phyloP scores from a whole-genome alignment of 2,797 vertebrate species.

The Sebastes matsubarae region DNA sequence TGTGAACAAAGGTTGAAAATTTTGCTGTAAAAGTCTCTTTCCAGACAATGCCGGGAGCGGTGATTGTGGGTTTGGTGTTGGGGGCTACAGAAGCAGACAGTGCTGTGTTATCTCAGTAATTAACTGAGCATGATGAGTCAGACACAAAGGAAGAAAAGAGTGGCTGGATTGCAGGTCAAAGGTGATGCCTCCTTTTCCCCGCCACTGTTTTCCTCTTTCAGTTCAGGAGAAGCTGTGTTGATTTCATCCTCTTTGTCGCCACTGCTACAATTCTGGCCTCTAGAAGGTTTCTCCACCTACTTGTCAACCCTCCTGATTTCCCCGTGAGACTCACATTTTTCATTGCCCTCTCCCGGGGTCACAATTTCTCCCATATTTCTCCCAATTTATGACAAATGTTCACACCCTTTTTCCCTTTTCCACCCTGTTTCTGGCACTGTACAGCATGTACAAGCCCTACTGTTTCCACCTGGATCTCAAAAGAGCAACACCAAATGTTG shows the following conservation, averaged over 20 bases:
- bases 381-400: too few relatives aligned
- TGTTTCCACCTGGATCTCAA: too few relatives aligned
- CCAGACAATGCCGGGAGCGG: conserved; percentile 37
- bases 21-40: conserved; percentile 44
- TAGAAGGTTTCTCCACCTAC: background rate
- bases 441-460: too few relatives aligned
- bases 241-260: conserved; percentile 13
- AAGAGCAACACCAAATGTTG: too few relatives aligned
- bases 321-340: too few relatives aligned
- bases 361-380: too few relatives aligned
- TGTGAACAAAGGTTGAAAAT: conserved; percentile 54
- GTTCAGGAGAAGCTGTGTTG: background rate
- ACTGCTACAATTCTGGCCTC: conserved; percentile 1
- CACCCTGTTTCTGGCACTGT: too few relatives aligned
- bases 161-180: conserved; percentile 63
- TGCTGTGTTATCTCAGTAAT: conserved; percentile 55
- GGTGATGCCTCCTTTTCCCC: conserved; percentile 35
- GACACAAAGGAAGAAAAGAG: conserved; percentile 46
- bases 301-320: too few relatives aligned
- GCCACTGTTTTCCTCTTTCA: conserved; percentile 6
- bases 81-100: conserved; percentile 43
- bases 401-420: too few relatives aligned
- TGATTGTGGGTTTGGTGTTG: conserved; percentile 43
- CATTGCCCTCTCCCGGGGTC: too few relatives aligned
- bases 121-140: conserved; percentile 68